phyloP scores from a whole-genome alignment of 2,888 invertebrate genomes.

The Antheraea yamamai region DNA sequence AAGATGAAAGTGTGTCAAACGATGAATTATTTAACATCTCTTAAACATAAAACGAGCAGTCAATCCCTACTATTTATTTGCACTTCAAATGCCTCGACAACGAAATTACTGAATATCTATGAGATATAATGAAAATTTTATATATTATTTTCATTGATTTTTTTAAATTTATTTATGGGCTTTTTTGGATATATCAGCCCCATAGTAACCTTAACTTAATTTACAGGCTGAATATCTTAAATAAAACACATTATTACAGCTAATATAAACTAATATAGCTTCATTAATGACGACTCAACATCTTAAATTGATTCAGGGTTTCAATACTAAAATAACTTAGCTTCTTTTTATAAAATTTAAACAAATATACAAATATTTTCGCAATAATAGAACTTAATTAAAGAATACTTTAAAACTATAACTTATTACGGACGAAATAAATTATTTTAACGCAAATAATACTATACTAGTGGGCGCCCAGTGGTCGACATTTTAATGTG shows the following conservation, averaged over 20 bases:
- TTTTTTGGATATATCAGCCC: too few species aligned
- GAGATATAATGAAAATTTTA: not conserved
- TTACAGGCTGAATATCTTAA: too few species aligned
- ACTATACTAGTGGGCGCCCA: too few species aligned
- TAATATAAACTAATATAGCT: too few species aligned
- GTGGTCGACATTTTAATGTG: too few species aligned
- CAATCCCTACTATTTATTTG: slow-evolving; percentile 29
- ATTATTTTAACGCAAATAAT: not conserved
- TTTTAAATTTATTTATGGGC: too few species aligned
- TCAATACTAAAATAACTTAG: too few species aligned
- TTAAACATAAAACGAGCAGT: slow-evolving; percentile 36
- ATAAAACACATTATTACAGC: too few species aligned
- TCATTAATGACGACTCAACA: too few species aligned
- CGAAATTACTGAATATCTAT: not conserved
- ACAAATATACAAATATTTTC: not conserved
- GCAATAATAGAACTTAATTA: not conserved
- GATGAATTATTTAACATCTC: slow-evolving; percentile 48
- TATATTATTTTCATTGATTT: too few species aligned
- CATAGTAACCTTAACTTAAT: too few species aligned
- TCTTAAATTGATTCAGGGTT: too few species aligned
- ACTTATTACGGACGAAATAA: not conserved
- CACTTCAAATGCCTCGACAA: slow-evolving; percentile 32
- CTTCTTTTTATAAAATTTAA: not conserved
- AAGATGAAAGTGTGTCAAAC: slow-evolving; percentile 35
- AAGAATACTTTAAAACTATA: not conserved